Conservation (phyloP, 2,113 vertebrate species). For the Crypturellus undulatus region DNA sequence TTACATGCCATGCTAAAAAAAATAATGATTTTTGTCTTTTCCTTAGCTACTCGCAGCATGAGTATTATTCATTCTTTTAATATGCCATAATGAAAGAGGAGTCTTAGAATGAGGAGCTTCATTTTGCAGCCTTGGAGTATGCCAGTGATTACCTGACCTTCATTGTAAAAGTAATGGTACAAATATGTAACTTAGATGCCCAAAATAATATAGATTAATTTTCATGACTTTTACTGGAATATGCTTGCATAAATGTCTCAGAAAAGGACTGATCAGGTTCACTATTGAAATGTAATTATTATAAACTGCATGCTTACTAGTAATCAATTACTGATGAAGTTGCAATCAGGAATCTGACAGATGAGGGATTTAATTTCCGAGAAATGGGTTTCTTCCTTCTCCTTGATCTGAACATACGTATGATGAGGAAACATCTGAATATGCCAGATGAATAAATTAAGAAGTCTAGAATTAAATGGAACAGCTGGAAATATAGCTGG, state of each 20-base stretch:
- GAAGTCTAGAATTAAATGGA: constrained; percentile 17
- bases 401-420: neutral
- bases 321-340: neutral
- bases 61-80: neutral
- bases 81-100: neutral
- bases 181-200: neutral
- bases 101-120: neutral
- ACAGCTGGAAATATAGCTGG: constrained; percentile 56
- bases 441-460: constrained; percentile 41
- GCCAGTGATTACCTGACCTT: neutral
- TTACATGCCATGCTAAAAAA: neutral
- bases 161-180: neutral
- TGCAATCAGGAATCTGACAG: constrained; percentile 12
- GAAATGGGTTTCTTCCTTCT: constrained; percentile 6
- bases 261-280: neutral
- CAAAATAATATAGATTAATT: neutral
- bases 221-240: neutral
- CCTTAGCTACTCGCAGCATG: neutral
- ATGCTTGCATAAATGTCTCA: neutral
- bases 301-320: neutral
- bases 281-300: neutral
- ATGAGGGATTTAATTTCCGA: constrained; percentile 14
- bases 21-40: neutral
- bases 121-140: neutral
- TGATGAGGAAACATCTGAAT: constrained; percentile 13